These are phyloP conservation scores for Platynereis dumerilii DNA, from an alignment of 2,888 invertebrate genomes.

Conservation along the genomic window DNA sequence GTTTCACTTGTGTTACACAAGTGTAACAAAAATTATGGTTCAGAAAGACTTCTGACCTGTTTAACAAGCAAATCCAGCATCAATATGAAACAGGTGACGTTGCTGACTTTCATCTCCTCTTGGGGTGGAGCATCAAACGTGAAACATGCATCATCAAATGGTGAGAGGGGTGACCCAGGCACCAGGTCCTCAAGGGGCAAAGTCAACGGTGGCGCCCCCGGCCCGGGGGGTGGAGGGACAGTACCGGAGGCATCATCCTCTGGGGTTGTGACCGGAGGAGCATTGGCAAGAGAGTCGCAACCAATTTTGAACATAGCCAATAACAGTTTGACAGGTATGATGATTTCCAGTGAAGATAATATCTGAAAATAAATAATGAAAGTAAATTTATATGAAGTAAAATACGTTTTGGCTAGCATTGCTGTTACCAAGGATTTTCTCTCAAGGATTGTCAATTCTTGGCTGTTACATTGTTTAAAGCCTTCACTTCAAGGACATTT, in stretches of 20 bases:
- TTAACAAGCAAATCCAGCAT: conserved; percentile 95
- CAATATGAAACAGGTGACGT: conserved; percentile 92
- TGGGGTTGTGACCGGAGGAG: conserved; percentile 28
- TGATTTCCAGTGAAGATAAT: conserved; percentile 86
- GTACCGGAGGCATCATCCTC: conserved; percentile 20
- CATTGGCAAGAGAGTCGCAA: conserved; percentile 67
- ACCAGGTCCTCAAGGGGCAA: conserved; percentile 23
- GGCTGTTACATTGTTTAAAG: no score
- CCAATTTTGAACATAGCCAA: conserved; percentile 91
- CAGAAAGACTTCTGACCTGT: no score
- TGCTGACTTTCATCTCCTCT: conserved; percentile 64
- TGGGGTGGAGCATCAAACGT: conserved; percentile 36
- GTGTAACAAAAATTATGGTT: no score
- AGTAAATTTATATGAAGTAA: conserved; percentile 7
- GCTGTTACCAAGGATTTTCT: no score
- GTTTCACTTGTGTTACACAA: no score
- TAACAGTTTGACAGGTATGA: conserved; percentile 84
- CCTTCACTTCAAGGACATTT: no score
- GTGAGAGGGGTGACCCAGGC: conserved; percentile 49
- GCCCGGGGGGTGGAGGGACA: background rate
- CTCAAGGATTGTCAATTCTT: no score
- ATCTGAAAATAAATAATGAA: conserved; percentile 60
- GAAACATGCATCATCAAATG: conserved; percentile 17
- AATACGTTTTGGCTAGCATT: no score
- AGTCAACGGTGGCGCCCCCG: conserved; percentile 32